Percentiles rank a stretch among this genome's conserved stretches.
Conservation (phyloP, 2,888 invertebrate species). For the Volucella zonaria region DNA sequence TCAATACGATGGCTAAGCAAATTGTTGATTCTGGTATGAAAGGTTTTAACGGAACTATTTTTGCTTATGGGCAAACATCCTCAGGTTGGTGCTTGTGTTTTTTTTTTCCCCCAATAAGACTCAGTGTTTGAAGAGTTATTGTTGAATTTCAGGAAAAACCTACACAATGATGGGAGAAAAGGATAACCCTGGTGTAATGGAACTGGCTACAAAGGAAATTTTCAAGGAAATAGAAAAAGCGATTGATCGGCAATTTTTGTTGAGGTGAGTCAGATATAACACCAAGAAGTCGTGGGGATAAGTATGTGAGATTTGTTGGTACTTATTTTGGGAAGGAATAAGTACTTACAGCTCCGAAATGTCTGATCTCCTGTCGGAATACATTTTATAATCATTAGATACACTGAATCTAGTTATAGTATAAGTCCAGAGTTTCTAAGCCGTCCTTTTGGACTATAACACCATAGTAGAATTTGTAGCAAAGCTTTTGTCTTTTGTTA, state of each 20-base stretch:
- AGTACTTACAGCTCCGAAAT: too few species aligned
- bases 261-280: slow-evolving; percentile 79
- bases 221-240: slow-evolving; percentile 87
- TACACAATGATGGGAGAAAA: slow-evolving; percentile 91
- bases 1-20: slow-evolving; percentile 87
- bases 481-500: too few species aligned
- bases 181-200: slow-evolving; percentile 89
- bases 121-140: not conserved
- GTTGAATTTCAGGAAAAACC: slow-evolving; percentile 85
- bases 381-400: too few species aligned
- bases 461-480: too few species aligned
- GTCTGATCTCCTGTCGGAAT: too few species aligned
- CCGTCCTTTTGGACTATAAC: too few species aligned
- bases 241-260: slow-evolving; percentile 88
- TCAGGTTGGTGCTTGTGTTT: slow-evolving; percentile 84
- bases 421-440: too few species aligned
- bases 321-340: too few species aligned
- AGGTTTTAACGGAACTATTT: slow-evolving; percentile 93
- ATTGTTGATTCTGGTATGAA: slow-evolving; percentile 88
- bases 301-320: too few species aligned
- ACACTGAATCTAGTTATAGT: too few species aligned
- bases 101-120: not conserved
- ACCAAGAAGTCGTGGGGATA: too few species aligned
- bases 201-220: slow-evolving; percentile 87
- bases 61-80: slow-evolving; percentile 96